Evolutionary conservation across 2,797 vertebrate species (phyloP).

Genomic region (Acanthurus lineatus): DNA sequence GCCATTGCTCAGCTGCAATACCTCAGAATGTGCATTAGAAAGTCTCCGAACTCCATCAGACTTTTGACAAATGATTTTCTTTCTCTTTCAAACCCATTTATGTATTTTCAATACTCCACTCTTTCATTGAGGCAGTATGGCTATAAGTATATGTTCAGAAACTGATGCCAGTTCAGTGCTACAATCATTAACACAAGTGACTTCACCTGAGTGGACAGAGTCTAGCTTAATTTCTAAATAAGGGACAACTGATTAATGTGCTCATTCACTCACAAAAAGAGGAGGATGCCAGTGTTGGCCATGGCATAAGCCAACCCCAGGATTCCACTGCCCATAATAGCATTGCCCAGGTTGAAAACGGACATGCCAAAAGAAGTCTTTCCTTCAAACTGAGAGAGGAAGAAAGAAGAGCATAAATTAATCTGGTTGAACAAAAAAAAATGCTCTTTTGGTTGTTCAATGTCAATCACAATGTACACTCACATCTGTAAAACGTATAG

Average conservation of each 20-base stretch:
- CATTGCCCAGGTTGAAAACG: slow-evolving; percentile 98
- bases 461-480: slow-evolving; percentile 66
- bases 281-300: slow-evolving; percentile 97
- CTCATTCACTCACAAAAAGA: slow-evolving; percentile 92
- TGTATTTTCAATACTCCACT: neutral
- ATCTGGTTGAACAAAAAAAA: neutral
- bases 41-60: neutral
- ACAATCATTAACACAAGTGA: too few relatives aligned
- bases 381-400: slow-evolving; percentile 91
- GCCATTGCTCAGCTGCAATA: slow-evolving; percentile 1
- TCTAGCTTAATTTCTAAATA: neutral
- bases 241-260: neutral
- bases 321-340: slow-evolving; percentile 99
- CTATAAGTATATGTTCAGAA: neutral
- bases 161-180: neutral
- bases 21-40: neutral
- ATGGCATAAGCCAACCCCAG: slow-evolving; percentile 97
- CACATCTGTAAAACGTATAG: slow-evolving; percentile 93
- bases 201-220: neutral
- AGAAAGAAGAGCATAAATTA: slow-evolving; percentile 20
- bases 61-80: neutral
- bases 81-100: neutral
- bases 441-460: neutral
- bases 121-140: neutral
- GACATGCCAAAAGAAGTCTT: slow-evolving; percentile 99